Base-by-base conservation (phyloP, 2,888 invertebrate genomes). In the Melinaea marsaeus region DNA sequence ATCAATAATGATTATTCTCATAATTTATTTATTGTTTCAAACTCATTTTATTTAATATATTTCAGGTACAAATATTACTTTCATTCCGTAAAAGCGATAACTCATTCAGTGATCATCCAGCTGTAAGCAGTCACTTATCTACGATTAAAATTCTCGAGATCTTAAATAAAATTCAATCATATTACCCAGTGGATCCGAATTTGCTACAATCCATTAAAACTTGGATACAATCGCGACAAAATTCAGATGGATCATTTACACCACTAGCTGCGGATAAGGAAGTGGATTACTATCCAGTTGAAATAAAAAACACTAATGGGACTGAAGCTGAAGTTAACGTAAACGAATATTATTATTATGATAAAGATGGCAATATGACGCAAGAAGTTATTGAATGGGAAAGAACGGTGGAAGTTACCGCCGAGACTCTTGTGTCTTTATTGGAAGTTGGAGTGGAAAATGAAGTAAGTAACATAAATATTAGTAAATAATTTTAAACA, bases 51-150 rank as follows among this genome's bases (percentile, higher is more conserved):
- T 13, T 51, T 22, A 5, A 13, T 51, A 4, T n/a, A 2, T n/a
- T 55, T n/a, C 83, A 93, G 92, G 92, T 93, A 2, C 93, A 94
- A 85, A 86, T 92, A 1, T 86, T 94, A 5, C 80, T 94, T 1
- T 92, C 93, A 0, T 94, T 93, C 80, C 88, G 93, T 7, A 93
- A 93, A 76, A 88, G 81, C n/a, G 94, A 94, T 76, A 93, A 93
- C 70, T 94, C 93, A 0, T 94, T 94, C 77, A 93, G 94, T 63
- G 94, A 94, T 63, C 94, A 94, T 67, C 93, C 92, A 66, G 92
- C 92, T 72, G 87, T 93, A 75, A 92, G 92, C 63, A 93, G 93
- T 70, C 93, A 93, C 69, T 80, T 92, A 65, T 91, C 92, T 0
- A 93, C 94, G 0, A 91, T 94, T 2, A 89, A 91, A 71, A 92